Evolutionary conservation across 2,113 vertebrate species (phyloP), one percentile per base, ranked within the genome.

Genomic region (Eudyptes chrysolophus): DNA sequence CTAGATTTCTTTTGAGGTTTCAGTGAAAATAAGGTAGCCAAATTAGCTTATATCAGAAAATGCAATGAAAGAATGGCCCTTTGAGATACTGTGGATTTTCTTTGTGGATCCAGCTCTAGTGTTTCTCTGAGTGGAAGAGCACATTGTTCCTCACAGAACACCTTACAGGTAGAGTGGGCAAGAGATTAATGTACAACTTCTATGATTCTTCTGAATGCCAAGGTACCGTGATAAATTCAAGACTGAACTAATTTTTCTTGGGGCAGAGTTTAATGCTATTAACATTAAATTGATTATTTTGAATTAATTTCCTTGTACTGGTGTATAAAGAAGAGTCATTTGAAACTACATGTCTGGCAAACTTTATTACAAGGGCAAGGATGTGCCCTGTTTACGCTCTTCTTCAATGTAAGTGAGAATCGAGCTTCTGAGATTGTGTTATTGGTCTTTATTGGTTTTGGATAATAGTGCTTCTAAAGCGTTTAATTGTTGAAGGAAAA

Each of bases 401-500:
- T 69, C 57, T 82, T 82, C 38, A 36, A 12, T n/a, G 3, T 30
- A 38, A 72, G 11, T 40, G 68, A 65, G 66, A 71, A 13, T 60
- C 80, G 38, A 87, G 24, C 36, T 52, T 68, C n/a, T 64, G 32
- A 83, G 46, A 71, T 58, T 32, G 22, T 54, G 2, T n/a, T 71
- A 44, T 2, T 48, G n/a, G 12, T 82, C 18, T 68, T 68, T 70
- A 32, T 5, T 72, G 38, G 49, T 70, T 26, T 96, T 89, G 38
- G 34, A 36, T 90, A 92, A 57, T 25, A 83, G 21, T 70, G 62
- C 42, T 71, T 93, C n/a, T 71, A 27, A 97, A 80, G 55, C 22
- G 8, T 89, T 87, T 94, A 90, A 78, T 89, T 94, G 36, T 77
- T 74, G 87, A 92, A 83, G 64, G 72, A 92, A 96, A 42, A 87